A percentile compares a stretch with the other conserved stretches of the same genome.
Conservation (phyloP, 2,888 invertebrate species). For the Heliconius erato region DNA sequence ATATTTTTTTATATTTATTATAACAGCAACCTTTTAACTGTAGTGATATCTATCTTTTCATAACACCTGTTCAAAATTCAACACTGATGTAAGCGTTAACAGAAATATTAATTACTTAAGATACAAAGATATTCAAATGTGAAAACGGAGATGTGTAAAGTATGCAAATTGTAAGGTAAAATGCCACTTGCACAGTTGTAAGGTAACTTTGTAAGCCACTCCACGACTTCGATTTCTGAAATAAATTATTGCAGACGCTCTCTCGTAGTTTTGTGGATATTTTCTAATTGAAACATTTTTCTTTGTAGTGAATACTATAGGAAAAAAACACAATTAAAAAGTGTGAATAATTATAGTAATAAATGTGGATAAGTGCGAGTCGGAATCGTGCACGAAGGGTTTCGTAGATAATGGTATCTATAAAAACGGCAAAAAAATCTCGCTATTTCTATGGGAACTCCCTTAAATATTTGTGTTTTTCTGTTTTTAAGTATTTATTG, state of each 20-base stretch:
- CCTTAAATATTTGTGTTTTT: too few relatives aligned
- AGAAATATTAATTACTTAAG: constrained; percentile 39
- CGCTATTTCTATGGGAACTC: too few relatives aligned
- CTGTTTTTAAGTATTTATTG: too few relatives aligned
- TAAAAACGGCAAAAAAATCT: too few relatives aligned
- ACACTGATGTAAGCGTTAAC: constrained; percentile 25
- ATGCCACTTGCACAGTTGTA: constrained; percentile 65
- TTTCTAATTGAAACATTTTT: not conserved
- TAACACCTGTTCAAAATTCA: not conserved
- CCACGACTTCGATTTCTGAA: not conserved
- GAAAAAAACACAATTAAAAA: not conserved
- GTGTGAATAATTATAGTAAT: too few relatives aligned
- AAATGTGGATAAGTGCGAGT: too few relatives aligned
- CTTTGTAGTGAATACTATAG: not conserved
- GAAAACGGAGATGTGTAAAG: constrained; percentile 47
- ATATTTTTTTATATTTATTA: not conserved
- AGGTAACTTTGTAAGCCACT: not conserved
- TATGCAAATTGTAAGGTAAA: constrained; percentile 65
- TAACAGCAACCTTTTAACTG: not conserved
- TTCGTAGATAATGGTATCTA: too few relatives aligned
- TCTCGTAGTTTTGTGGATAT: not conserved
- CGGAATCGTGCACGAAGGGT: too few relatives aligned
- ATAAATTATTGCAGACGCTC: not conserved
- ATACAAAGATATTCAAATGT: constrained; percentile 40
- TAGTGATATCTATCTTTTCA: constrained; percentile 1